Evolutionary conservation across 2,797 vertebrate species (phyloP), one percentile per base, ranked within the genome.

Genomic region (Tokudaia tokunoshimensis): DNA sequence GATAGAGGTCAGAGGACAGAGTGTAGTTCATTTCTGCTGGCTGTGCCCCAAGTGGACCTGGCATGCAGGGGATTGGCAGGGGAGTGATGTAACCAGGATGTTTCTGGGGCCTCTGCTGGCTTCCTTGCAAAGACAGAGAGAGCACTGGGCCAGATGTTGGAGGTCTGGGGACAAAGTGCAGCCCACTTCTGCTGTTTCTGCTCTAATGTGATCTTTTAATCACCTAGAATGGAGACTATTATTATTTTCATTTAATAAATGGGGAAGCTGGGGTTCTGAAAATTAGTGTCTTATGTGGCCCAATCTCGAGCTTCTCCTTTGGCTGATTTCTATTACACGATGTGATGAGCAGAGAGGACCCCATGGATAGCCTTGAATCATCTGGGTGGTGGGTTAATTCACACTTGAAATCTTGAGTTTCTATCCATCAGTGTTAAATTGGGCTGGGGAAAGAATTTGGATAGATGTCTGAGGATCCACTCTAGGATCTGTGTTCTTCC

Each of bases 391-490:
- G 41, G n/a, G 14, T 91, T 94, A 78, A 31, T 79, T 90, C 31
- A 31, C 15, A 59, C 34, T 75, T 76, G 41, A 96, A 34, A 5
- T 41, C 17, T 34, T 75, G 50, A 74, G 5, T 80, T 86, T 97
- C 34, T 91, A 34, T 92, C 22, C 31, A 91, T 0, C 76, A n/a
- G 19, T n/a, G 91, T 95, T 89, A 59, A 81, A 91, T 19, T 67
- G 14, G 15, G 9, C 5, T 22, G 22, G 20, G 88, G 44, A 26
- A 47, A 74, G 13, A 76, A 75, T 81, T 26, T 50, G 55, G 22
- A 37, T 84, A 59, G 85, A 83, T 92, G 34, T 61, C 50, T 34
- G 31, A 75, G 9, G 3, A 31, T 22, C 20, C 76, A 61, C 19
- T 80, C 26, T 52, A 70, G 59, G 19, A 50, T 83, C 6, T n/a